phyloP scores from a whole-genome alignment of 2,113 vertebrate genomes.

The Neolamprologus devosi region DNA sequence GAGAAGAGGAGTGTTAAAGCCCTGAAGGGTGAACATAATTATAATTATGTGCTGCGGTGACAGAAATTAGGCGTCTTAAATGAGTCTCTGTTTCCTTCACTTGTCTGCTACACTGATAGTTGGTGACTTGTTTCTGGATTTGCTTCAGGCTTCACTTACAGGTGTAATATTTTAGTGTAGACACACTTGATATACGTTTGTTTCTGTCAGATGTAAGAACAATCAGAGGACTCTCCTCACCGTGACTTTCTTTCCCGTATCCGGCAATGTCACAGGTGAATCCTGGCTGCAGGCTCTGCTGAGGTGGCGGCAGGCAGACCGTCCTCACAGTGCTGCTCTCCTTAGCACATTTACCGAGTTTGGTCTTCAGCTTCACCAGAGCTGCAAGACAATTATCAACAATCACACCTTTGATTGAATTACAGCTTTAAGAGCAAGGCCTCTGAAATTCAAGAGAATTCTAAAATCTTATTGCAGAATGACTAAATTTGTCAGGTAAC shows the following conservation, averaged over 20 bases:
- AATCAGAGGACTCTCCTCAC: constrained; percentile 61
- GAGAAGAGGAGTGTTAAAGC: neutral
- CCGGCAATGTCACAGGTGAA: constrained; percentile 80
- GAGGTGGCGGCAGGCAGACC: constrained; percentile 77
- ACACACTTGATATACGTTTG: neutral
- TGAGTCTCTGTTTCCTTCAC: accelerated
- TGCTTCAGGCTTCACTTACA: neutral
- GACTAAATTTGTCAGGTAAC: neutral
- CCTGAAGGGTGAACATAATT: neutral
- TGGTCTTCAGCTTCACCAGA: constrained; percentile 75
- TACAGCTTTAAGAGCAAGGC: neutral
- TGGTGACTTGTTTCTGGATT: neutral
- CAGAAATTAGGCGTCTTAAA: neutral
- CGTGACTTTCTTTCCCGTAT: constrained; percentile 76
- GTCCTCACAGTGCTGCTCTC: constrained; percentile 72
- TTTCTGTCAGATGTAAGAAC: accelerated
- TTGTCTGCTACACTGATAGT: accelerated
- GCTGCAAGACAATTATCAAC: constrained; percentile 55
- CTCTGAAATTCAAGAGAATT: neutral
- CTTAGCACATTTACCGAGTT: constrained; percentile 70
- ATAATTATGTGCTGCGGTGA: accelerated
- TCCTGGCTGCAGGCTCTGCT: constrained; percentile 24
- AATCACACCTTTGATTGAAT: neutral
- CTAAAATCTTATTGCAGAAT: neutral
- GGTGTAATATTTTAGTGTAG: neutral